phyloP scores from a whole-genome alignment of 2,797 vertebrate species.

The Paedocypris micromegethes region DNA sequence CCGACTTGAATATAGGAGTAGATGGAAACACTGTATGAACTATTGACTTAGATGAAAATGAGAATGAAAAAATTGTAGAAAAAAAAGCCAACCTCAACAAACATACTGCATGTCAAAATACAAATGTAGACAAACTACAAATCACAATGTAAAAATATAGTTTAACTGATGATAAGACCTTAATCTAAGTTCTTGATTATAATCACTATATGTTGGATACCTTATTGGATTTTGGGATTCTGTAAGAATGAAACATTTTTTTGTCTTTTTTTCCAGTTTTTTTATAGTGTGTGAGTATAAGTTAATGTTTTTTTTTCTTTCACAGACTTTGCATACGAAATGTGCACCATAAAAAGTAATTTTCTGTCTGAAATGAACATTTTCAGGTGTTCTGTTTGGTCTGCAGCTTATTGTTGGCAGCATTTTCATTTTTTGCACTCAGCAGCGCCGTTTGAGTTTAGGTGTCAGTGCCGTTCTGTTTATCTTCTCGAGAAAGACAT shows the following conservation, averaged over 20 bases:
- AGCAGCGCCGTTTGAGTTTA: conserved; percentile 26
- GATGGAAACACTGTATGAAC: not conserved
- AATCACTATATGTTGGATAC: too few relatives aligned
- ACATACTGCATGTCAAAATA: not conserved
- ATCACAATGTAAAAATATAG: not conserved
- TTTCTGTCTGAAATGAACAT: conserved; percentile 56
- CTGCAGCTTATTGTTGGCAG: conserved; percentile 46
- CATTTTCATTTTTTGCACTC: conserved; percentile 51
- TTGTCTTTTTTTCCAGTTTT: conserved; percentile 7
- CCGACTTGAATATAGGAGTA: conserved; percentile 32
- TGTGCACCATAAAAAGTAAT: conserved; percentile 33
- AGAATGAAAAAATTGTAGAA: too few relatives aligned
- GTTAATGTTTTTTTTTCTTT: conserved; percentile 8
- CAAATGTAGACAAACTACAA: conserved; percentile 17
- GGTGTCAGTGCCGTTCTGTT: conserved; percentile 13
- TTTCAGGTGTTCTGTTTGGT: conserved; percentile 48
- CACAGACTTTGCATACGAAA: conserved; percentile 33
- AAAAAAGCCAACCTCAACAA: too few relatives aligned
- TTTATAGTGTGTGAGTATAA: conserved; percentile 3
- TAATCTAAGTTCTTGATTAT: not conserved
- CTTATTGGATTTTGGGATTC: too few relatives aligned
- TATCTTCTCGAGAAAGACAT: not conserved
- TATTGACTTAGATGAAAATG: too few relatives aligned
- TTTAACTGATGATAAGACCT: too few relatives aligned
- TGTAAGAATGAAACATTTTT: not conserved